Percentiles rank a stretch among this genome's conserved stretches.
Evolutionary conservation across 2,888 invertebrate species (phyloP).

Genomic region (Hydraecia micacea): DNA sequence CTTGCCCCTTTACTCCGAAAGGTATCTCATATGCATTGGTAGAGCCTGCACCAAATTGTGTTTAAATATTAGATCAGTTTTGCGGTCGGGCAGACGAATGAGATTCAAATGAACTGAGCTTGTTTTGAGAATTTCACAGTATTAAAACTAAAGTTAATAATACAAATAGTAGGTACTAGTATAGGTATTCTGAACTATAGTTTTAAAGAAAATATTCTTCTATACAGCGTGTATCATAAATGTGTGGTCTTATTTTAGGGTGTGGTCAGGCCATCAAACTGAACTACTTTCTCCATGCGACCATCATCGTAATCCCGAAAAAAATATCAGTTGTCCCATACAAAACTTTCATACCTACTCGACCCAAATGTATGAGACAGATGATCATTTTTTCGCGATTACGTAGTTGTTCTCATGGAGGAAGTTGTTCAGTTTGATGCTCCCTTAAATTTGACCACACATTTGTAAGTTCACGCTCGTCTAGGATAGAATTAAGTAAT

Average conservation of each 20-base stretch:
- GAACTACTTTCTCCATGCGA: not conserved
- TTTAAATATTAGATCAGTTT: constrained; percentile 47
- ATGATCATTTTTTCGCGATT: too few relatives aligned
- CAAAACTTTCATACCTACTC: too few relatives aligned
- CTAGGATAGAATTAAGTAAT: not conserved
- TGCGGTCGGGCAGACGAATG: not conserved
- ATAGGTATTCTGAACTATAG: not conserved
- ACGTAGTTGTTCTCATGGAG: too few relatives aligned
- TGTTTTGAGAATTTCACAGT: not conserved
- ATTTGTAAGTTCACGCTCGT: too few relatives aligned
- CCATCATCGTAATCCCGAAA: not conserved
- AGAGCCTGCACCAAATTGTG: constrained; percentile 45
- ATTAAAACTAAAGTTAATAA: too few relatives aligned
- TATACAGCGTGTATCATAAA: not conserved
- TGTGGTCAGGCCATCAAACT: not conserved
- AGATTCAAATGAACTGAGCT: not conserved
- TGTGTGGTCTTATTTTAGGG: not conserved
- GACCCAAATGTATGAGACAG: too few relatives aligned
- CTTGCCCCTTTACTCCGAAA: not conserved
- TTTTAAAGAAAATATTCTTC: not conserved
- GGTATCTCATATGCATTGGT: constrained; percentile 46
- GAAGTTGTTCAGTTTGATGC: too few relatives aligned
- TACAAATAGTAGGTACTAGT: not conserved
- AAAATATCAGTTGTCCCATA: too few relatives aligned
- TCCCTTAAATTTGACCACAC: too few relatives aligned